Conservation (phyloP, 2,113 vertebrate species). For the Tachysurus vachellii region DNA sequence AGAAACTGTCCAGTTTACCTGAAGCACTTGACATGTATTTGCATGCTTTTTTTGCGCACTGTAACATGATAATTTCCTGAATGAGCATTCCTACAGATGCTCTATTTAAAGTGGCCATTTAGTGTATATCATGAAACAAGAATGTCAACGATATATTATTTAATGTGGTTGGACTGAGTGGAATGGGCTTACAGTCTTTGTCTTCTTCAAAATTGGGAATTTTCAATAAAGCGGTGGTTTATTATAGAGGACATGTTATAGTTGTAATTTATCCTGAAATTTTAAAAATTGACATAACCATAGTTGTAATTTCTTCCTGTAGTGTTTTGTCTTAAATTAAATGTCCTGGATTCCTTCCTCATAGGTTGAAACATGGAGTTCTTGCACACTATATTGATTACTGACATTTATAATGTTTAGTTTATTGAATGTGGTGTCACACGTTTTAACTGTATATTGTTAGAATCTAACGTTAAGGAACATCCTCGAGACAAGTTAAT, state of each 20-base stretch:
- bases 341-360: background rate
- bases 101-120: no score
- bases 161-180: no score
- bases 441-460: background rate
- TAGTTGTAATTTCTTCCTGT: background rate
- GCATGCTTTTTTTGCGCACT: background rate
- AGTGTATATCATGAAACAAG: no score
- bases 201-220: no score
- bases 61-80: no score
- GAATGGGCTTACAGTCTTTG: no score
- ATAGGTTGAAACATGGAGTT: background rate
- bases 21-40: no score
- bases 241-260: background rate
- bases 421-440: background rate
- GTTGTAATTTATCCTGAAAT: background rate
- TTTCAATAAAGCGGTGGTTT: no score
- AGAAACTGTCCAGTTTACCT: background rate
- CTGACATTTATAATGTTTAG: background rate
- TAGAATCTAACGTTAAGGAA: background rate
- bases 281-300: no score
- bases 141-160: no score
- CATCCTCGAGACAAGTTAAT: no score
- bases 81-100: no score
- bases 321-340: background rate
- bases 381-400: background rate